Evolutionary conservation across 1,140 invertebrate genomes (phyloP).

Genomic region (Eueides isabella): DNA sequence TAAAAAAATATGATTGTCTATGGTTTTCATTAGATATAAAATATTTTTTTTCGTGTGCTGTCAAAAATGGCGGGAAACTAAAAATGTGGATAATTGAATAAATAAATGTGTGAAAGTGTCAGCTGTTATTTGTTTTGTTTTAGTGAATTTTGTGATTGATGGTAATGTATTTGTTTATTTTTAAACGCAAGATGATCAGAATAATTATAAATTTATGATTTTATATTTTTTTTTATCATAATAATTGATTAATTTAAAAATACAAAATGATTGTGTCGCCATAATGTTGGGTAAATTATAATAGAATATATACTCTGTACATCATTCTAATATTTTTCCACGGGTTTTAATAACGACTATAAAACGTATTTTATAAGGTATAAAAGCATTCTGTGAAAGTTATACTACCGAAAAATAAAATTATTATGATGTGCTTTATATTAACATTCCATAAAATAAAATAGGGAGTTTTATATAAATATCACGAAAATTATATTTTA

Average conservation of each 20-base stretch:
- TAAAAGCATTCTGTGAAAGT: too few species aligned
- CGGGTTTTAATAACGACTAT: too few species aligned
- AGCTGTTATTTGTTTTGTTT: conserved; percentile 7
- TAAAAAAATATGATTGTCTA: conserved; percentile 30
- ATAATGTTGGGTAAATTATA: too few species aligned
- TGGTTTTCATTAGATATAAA: conserved; percentile 4
- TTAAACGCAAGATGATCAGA: conserved; percentile 9
- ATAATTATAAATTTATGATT: too few species aligned
- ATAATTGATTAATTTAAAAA: background rate
- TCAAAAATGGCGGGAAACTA: conserved; percentile 28
- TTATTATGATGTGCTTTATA: too few species aligned
- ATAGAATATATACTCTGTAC: too few species aligned
- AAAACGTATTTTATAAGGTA: too few species aligned
- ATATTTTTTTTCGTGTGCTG: conserved; percentile 4
- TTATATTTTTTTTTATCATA: background rate
- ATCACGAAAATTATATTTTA: too few species aligned
- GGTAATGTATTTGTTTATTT: conserved; percentile 1
- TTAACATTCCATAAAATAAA: too few species aligned
- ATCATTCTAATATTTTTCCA: too few species aligned
- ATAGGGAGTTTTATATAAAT: too few species aligned
- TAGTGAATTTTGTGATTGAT: conserved; percentile 3
- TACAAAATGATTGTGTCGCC: background rate
- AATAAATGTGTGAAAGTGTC: conserved; percentile 12
- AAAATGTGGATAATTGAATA: background rate
- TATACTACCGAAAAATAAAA: too few species aligned